Evolutionary conservation across 1,140 invertebrate species (phyloP).

Genomic region (Rhagoletis zephyria): DNA sequence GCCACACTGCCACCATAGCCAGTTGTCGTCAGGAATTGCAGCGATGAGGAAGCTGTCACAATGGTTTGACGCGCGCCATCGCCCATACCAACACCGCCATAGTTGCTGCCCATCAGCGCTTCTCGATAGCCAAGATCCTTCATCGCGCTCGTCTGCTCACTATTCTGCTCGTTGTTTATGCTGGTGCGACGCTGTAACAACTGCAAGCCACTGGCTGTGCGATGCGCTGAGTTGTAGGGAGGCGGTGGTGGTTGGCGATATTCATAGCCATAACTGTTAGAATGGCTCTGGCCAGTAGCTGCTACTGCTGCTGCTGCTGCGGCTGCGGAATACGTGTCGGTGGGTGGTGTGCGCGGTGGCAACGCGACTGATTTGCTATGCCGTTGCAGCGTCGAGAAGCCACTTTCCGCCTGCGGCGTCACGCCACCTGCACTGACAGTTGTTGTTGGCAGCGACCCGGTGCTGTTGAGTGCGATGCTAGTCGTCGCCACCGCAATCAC

Average conservation of each 20-base stretch:
- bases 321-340: constrained; percentile 46
- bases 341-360: constrained; percentile 54
- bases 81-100: constrained; percentile 32
- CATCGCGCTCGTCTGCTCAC: constrained; percentile 24
- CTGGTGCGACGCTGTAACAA: constrained; percentile 53
- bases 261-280: constrained; percentile 56
- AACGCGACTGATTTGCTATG: constrained; percentile 58
- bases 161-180: constrained; percentile 47
- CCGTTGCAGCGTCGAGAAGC: constrained; percentile 55
- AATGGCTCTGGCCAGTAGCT: not conserved
- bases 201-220: constrained; percentile 53
- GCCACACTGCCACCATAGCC: constrained; percentile 44
- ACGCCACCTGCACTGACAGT: not conserved
- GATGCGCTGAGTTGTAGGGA: constrained; percentile 59
- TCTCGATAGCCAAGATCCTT: constrained; percentile 56
- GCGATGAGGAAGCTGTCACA: constrained; percentile 59
- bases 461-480: constrained; percentile 52
- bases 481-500: constrained; percentile 41
- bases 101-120: not conserved
- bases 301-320: not conserved
- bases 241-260: constrained; percentile 60
- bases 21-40: constrained; percentile 58
- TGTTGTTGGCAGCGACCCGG: constrained; percentile 52
- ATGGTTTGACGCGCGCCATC: constrained; percentile 55
- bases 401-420: constrained; percentile 52